These are phyloP conservation scores for Stichopus horrens DNA, from an alignment of 53 echinoderm and acorn worm genomes.

Conservation along the genomic window DNA sequence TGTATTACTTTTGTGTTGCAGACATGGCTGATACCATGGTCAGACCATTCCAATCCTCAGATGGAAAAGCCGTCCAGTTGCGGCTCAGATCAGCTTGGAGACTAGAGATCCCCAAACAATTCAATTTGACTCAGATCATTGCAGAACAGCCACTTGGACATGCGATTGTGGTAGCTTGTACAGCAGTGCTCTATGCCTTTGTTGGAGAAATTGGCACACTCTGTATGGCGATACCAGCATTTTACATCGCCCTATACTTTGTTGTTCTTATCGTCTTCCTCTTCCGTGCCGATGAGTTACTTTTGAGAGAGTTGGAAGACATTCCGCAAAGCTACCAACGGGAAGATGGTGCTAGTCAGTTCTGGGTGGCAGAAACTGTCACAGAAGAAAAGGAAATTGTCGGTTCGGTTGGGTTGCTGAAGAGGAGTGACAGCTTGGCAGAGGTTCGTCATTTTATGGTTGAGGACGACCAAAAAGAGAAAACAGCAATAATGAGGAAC, in stretches of 20 bases:
- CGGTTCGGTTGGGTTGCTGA: constrained; percentile 16
- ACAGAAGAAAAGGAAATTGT: constrained; percentile 21
- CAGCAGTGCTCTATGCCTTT: constrained; percentile 1
- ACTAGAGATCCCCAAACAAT: constrained; percentile 37
- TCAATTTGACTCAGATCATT: constrained; percentile 37
- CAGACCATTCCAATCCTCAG: constrained; percentile 27
- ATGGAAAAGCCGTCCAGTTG: constrained; percentile 1
- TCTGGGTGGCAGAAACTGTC: constrained; percentile 24
- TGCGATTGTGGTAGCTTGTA: constrained; percentile 15
- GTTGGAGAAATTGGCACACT: background rate
- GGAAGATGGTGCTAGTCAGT: background rate
- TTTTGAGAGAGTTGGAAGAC: constrained; percentile 38
- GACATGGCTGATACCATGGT: background rate
- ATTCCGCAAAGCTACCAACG: constrained; percentile 18
- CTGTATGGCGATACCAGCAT: constrained; percentile 13
- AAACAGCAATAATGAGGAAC: background rate
- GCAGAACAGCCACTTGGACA: constrained; percentile 34
- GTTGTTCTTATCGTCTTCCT: constrained; percentile 26
- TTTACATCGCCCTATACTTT: constrained; percentile 28
- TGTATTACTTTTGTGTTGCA: background rate
- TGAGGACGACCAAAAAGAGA: constrained; percentile 3
- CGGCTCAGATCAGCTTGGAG: constrained; percentile 33
- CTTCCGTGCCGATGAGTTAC: constrained; percentile 11
- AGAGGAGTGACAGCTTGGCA: background rate
- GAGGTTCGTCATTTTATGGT: constrained; percentile 37